Conservation (phyloP, 2,797 vertebrate species). For the Thalassophryne amazonica region DNA sequence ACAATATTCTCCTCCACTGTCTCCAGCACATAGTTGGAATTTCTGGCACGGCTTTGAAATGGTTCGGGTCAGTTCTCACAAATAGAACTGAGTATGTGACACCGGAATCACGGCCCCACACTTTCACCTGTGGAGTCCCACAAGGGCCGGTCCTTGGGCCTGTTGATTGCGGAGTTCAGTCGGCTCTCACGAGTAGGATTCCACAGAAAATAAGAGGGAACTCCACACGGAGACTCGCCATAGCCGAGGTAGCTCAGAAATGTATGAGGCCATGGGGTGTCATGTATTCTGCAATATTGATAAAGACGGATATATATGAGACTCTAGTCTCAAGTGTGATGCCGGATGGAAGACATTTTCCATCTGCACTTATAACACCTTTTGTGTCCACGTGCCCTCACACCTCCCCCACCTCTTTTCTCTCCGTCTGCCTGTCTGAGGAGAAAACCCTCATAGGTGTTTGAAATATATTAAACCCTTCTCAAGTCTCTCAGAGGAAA, state of each 20-base stretch:
- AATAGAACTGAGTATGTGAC: too few species aligned
- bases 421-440: neutral
- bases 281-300: slow-evolving; percentile 70
- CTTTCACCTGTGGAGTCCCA: too few species aligned
- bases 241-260: slow-evolving; percentile 70
- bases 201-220: slow-evolving; percentile 35
- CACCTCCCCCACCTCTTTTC: neutral
- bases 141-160: too few species aligned
- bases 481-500: slow-evolving; percentile 11
- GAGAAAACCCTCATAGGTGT: slow-evolving; percentile 32
- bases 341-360: slow-evolving; percentile 31
- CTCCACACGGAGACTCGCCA: slow-evolving; percentile 53
- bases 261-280: slow-evolving; percentile 64
- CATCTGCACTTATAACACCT: slow-evolving; percentile 7
- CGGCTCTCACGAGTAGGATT: slow-evolving; percentile 8
- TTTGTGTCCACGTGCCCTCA: neutral
- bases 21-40: too few species aligned
- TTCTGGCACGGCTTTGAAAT: too few species aligned
- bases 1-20: too few species aligned
- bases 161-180: slow-evolving; percentile 49
- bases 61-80: too few species aligned
- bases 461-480: slow-evolving; percentile 41
- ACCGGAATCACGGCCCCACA: too few species aligned
- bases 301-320: slow-evolving; percentile 42
- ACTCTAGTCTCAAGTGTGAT: slow-evolving; percentile 21